phyloP scores from a whole-genome alignment of 2,113 vertebrate genomes.

The Propithecus coquereli region DNA sequence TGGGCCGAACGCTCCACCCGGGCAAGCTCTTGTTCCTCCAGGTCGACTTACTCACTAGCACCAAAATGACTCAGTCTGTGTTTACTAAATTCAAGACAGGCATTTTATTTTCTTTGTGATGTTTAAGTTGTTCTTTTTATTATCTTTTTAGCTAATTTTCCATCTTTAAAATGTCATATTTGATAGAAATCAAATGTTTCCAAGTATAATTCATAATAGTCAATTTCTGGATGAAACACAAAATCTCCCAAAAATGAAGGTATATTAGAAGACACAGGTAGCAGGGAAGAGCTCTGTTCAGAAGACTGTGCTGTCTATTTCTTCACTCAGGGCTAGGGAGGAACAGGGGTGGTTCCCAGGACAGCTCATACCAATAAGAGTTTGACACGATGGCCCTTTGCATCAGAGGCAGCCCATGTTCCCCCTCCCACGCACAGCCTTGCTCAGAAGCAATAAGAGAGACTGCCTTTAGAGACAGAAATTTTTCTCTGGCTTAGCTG shows the following conservation, averaged over 20 bases:
- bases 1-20: background rate
- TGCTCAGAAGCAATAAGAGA: background rate
- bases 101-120: background rate
- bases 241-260: background rate
- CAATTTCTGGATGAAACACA: background rate
- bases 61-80: background rate
- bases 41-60: background rate
- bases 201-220: background rate
- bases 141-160: background rate
- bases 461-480: background rate
- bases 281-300: background rate
- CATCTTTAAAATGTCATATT: background rate
- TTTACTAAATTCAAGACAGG: background rate
- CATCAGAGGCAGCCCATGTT: background rate
- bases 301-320: rapidly evolving
- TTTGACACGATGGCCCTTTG: rapidly evolving
- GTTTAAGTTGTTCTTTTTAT: background rate
- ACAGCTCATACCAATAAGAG: background rate
- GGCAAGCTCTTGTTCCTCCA: background rate
- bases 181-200: background rate
- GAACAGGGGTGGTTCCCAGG: background rate
- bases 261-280: background rate
- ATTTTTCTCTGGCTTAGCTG: background rate
- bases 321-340: background rate
- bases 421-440: background rate